These are phyloP conservation scores for Sminthopsis crassicaudata DNA, from an alignment of 2,113 vertebrate species.

Conservation along the genomic window DNA sequence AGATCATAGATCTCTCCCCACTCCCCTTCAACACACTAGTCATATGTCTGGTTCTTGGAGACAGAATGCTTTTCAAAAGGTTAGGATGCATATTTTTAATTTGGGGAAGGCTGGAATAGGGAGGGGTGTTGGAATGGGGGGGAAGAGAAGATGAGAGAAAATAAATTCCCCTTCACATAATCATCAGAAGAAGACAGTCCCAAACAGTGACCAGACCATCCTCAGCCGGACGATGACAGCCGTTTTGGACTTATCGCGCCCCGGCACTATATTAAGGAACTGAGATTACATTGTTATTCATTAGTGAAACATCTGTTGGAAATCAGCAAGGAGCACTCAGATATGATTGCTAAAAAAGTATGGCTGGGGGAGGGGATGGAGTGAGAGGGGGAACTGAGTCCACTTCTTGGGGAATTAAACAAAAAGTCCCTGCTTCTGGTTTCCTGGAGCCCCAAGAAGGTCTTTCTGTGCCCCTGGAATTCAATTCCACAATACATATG, in stretches of 20 bases:
- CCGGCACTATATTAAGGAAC: constrained; percentile 87
- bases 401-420: background rate
- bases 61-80: constrained; percentile 45
- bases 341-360: constrained; percentile 67
- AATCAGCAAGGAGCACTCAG: constrained; percentile 76
- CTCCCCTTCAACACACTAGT: constrained; percentile 34
- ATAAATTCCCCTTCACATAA: constrained; percentile 78
- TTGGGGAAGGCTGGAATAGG: constrained; percentile 64
- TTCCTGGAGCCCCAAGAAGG: background rate
- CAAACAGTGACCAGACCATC: constrained; percentile 87
- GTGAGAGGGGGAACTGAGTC: background rate
- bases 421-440: background rate
- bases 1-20: background rate
- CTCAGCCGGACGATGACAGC: constrained; percentile 83
- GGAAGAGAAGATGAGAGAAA: constrained; percentile 77
- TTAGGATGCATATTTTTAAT: constrained; percentile 73
- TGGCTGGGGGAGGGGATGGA: constrained; percentile 26
- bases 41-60: background rate
- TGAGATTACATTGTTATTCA: constrained; percentile 83
- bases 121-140: constrained; percentile 36
- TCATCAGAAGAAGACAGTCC: constrained; percentile 82
- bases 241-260: constrained; percentile 83
- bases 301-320: constrained; percentile 85
- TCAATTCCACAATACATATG: background rate
- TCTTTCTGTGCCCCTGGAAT: background rate